A percentile compares a stretch with the other conserved stretches of the same genome.
These are phyloP conservation scores for Oscheius sp. DNA, from an alignment of 2,888 invertebrate genomes.

Conservation along the genomic window DNA sequence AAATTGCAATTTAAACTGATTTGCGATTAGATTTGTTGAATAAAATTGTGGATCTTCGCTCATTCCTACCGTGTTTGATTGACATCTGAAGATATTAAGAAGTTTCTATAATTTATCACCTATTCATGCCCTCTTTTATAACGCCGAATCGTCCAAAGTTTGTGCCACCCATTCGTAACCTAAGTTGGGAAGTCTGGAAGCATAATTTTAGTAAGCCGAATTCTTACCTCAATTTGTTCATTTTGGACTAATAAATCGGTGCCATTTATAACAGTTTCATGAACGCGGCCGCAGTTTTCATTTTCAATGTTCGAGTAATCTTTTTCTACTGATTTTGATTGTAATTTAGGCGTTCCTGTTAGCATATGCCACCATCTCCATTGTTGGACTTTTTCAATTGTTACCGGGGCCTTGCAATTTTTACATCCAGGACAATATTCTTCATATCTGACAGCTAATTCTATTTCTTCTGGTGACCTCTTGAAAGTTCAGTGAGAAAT, in stretches of 20 bases:
- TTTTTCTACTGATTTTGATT: slow-evolving; percentile 10
- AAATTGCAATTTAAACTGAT: slow-evolving; percentile 36
- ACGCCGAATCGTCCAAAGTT: slow-evolving; percentile 39
- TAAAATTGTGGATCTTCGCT: slow-evolving; percentile 38
- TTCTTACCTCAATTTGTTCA: slow-evolving; percentile 34
- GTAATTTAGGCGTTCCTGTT: slow-evolving; percentile 49
- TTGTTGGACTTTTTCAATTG: slow-evolving; percentile 34
- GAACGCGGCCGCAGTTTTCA: slow-evolving; percentile 47
- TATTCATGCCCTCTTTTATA: slow-evolving; percentile 35
- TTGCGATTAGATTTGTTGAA: slow-evolving; percentile 37
- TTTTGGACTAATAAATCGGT: slow-evolving; percentile 42
- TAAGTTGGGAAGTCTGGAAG: slow-evolving; percentile 35
- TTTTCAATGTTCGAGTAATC: slow-evolving; percentile 53
- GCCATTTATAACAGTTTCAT: slow-evolving; percentile 33
- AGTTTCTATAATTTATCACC: slow-evolving; percentile 12
- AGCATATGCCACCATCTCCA: slow-evolving; percentile 61
- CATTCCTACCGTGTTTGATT: slow-evolving; percentile 29
- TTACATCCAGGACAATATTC: slow-evolving; percentile 62
- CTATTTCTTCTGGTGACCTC: slow-evolving; percentile 47
- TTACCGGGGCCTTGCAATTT: slow-evolving; percentile 45
- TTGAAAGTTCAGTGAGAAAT: background rate
- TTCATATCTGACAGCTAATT: slow-evolving; percentile 47
- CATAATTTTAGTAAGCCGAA: background rate
- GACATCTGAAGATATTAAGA: slow-evolving; percentile 19
- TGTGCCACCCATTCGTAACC: slow-evolving; percentile 38